phyloP scores from a whole-genome alignment of 2,797 vertebrate species.

The Xerus rutilus region DNA sequence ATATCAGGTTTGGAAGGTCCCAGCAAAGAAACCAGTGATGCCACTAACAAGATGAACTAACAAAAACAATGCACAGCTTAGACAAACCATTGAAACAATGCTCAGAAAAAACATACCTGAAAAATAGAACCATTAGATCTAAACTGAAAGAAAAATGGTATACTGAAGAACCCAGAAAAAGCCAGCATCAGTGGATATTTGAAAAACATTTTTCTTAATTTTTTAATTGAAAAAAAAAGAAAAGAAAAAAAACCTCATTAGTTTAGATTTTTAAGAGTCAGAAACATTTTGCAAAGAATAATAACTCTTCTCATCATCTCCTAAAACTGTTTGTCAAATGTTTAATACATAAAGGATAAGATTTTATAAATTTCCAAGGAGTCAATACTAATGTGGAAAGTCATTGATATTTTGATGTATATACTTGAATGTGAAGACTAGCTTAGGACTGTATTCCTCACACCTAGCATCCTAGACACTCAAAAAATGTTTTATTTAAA shows the following conservation, averaged over 20 bases:
- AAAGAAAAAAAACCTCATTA: not conserved
- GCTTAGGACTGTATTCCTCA: not conserved
- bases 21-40: not conserved
- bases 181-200: not conserved
- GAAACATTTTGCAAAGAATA: not conserved
- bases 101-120: not conserved
- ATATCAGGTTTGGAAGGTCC: not conserved
- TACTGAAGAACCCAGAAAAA: not conserved
- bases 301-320: not conserved
- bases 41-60: not conserved
- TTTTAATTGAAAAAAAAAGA: not conserved
- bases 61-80: not conserved
- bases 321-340: not conserved
- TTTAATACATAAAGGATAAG: not conserved
- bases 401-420: not conserved
- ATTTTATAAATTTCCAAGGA: not conserved
- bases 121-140: not conserved
- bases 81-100: not conserved
- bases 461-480: not conserved
- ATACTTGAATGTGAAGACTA: not conserved
- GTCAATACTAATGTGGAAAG: not conserved
- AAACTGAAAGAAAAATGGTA: not conserved
- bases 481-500: conserved; percentile 9
- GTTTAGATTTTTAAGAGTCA: not conserved
- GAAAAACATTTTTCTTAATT: not conserved